These are phyloP conservation scores for Myotis planiceps DNA, from an alignment of 2,797 vertebrate species.

Conservation along the genomic window DNA sequence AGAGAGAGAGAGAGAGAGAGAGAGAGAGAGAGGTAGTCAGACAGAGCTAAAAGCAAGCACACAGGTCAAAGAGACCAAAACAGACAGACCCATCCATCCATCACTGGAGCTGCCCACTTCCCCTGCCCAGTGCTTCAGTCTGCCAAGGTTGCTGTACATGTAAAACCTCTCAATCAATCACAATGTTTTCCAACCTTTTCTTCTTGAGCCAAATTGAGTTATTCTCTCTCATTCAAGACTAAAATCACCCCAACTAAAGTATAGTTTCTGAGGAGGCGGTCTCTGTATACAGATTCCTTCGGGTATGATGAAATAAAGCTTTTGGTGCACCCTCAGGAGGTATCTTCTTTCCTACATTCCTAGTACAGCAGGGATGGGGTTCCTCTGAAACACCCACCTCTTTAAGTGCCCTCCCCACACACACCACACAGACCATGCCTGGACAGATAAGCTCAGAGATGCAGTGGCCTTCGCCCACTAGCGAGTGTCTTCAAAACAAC, in stretches of 20 bases:
- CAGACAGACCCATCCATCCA: not conserved
- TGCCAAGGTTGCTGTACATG: not conserved
- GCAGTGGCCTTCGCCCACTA: not conserved
- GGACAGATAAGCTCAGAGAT: not conserved
- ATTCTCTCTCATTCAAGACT: not conserved
- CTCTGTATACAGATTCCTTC: not conserved
- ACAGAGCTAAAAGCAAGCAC: not conserved
- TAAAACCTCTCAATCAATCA: not conserved
- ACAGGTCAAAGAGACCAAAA: not conserved
- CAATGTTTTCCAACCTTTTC: not conserved
- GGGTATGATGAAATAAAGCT: not conserved
- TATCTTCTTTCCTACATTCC: not conserved
- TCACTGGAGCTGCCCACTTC: not conserved
- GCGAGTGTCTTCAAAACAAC: not conserved
- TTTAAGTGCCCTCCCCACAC: not conserved
- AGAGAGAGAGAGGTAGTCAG: not conserved
- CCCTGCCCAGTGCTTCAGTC: no score
- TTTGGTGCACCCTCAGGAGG: no score
- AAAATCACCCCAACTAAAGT: not conserved
- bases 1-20: not conserved
- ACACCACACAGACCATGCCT: rapidly evolving
- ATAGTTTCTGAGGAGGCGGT: not conserved
- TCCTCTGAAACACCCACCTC: not conserved
- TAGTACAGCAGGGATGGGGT: not conserved
- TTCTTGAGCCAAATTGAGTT: not conserved